A percentile compares a stretch with the other conserved stretches of the same genome.
phyloP scores from a whole-genome alignment of 2,888 invertebrate species.

The Ophioninae sp. region DNA sequence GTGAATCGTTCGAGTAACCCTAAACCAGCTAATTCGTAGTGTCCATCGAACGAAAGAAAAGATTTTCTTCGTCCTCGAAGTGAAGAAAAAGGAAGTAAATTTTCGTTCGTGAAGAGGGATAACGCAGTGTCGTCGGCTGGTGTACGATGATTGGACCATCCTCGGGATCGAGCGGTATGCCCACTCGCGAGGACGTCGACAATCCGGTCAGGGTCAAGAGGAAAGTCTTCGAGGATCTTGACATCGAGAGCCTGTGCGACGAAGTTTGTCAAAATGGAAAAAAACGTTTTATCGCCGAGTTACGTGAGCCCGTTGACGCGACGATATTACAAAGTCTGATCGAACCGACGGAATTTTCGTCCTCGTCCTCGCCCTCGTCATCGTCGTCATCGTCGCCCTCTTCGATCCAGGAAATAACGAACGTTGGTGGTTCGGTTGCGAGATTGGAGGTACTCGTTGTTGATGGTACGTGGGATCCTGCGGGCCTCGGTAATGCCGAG shows the following conservation, averaged over 20 bases:
- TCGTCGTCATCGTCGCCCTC: slow-evolving; percentile 36
- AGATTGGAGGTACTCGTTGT: slow-evolving; percentile 78
- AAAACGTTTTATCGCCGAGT: slow-evolving; percentile 69
- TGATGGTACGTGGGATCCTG: slow-evolving; percentile 75
- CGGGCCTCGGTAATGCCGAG: slow-evolving; percentile 58
- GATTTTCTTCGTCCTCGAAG: slow-evolving; percentile 1
- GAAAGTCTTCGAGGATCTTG: slow-evolving; percentile 76
- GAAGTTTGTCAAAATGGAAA: slow-evolving; percentile 73
- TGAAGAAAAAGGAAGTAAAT: slow-evolving; percentile 49
- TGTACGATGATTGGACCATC: slow-evolving; percentile 78
- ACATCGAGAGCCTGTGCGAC: slow-evolving; percentile 77
- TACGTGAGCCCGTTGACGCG: slow-evolving; percentile 66
- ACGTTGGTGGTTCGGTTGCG: slow-evolving; percentile 70
- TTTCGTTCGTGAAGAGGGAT: not conserved
- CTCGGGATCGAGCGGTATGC: slow-evolving; percentile 69
- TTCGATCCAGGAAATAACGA: slow-evolving; percentile 63
- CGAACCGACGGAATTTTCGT: slow-evolving; percentile 61
- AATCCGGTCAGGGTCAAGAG: slow-evolving; percentile 71
- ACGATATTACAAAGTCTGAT: slow-evolving; percentile 55
- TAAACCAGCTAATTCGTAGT: not conserved
- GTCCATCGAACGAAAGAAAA: slow-evolving; percentile 2
- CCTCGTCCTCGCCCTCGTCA: slow-evolving; percentile 16
- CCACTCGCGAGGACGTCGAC: slow-evolving; percentile 68
- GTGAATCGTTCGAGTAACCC: not conserved
- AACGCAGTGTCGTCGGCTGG: not conserved